These are phyloP conservation scores for Bubalus kerabau DNA, from an alignment of 2,113 vertebrate species.

Conservation along the genomic window DNA sequence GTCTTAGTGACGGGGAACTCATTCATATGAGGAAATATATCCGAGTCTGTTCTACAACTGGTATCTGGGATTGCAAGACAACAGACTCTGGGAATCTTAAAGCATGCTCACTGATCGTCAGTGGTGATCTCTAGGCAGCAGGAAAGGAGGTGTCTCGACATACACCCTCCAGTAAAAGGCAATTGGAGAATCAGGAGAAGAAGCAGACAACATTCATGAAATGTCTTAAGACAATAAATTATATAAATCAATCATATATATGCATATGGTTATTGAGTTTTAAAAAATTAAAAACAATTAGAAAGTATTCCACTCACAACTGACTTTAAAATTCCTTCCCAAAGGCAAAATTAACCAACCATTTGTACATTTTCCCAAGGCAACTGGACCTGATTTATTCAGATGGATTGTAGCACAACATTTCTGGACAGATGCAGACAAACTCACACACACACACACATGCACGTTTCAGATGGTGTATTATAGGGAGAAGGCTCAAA, in stretches of 20 bases:
- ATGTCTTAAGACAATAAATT: background rate
- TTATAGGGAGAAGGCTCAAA: background rate
- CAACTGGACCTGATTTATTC: background rate
- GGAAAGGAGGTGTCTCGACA: fast-evolving
- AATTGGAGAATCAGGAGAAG: background rate
- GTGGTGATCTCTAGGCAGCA: background rate
- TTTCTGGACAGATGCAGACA: background rate
- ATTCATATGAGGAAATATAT: background rate
- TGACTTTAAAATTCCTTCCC: background rate
- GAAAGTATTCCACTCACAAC: background rate
- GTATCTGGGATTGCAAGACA: background rate
- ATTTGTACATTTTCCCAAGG: background rate
- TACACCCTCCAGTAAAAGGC: background rate
- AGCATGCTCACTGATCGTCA: fast-evolving
- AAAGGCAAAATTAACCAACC: background rate
- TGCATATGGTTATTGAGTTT: background rate
- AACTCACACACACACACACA: background rate
- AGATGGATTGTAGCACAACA: background rate
- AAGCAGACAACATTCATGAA: fast-evolving
- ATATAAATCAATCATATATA: background rate
- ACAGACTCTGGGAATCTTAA: too few species aligned
- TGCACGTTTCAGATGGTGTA: background rate
- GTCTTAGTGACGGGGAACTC: background rate
- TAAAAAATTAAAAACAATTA: background rate
- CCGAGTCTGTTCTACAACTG: fast-evolving